Evolutionary conservation across 1,140 invertebrate genomes (phyloP).

Genomic region (Chironomus striatipennis): DNA sequence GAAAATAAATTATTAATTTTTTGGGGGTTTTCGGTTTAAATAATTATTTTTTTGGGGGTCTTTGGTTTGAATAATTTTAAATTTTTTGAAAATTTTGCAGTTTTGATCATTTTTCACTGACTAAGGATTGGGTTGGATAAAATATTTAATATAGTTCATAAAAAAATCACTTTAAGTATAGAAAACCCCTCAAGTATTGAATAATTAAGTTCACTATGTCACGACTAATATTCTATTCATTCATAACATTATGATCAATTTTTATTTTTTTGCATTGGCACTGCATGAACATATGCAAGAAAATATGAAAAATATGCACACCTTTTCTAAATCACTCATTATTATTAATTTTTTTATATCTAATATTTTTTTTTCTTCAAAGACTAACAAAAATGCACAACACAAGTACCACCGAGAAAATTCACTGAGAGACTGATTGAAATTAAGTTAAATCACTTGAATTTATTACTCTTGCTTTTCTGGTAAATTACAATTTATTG

Average conservation of each 20-base stretch:
- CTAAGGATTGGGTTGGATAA: too few species aligned
- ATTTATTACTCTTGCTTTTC: conserved; percentile 7
- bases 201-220: background rate
- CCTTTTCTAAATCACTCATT: conserved; percentile 7
- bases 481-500: conserved; percentile 9
- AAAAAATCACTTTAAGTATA: too few species aligned
- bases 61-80: too few species aligned
- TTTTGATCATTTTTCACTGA: too few species aligned
- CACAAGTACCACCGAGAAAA: background rate
- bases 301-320: background rate
- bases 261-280: too few species aligned
- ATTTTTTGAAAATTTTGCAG: too few species aligned
- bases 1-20: background rate
- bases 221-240: background rate
- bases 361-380: background rate
- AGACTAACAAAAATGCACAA: background rate
- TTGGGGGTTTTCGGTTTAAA: too few species aligned
- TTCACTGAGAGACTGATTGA: conserved; percentile 4
- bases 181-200: background rate
- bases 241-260: background rate
- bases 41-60: too few species aligned
- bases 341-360: background rate
- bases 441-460: background rate
- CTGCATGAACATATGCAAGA: too few species aligned
- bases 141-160: too few species aligned